phyloP scores from a whole-genome alignment of 2,888 invertebrate genomes.

The Charanyca ferruginea region DNA sequence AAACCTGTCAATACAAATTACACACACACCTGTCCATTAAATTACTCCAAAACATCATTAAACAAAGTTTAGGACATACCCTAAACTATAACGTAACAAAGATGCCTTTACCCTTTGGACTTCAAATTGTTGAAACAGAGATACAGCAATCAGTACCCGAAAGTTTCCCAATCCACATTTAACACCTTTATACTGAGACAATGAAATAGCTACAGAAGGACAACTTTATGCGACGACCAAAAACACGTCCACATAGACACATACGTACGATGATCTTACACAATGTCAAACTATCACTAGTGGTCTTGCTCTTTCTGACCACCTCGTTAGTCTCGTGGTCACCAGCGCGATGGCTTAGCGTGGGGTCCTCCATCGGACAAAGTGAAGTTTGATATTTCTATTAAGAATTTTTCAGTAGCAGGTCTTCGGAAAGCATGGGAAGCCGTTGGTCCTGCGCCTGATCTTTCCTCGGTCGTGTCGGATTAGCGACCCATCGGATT shows the following conservation, averaged over 20 bases:
- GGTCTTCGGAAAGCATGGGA: too few relatives aligned
- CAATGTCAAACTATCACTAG: too few relatives aligned
- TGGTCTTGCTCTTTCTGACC: too few relatives aligned
- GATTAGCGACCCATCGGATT: too few relatives aligned
- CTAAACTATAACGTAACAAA: conserved; percentile 41
- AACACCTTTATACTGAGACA: conserved; percentile 55
- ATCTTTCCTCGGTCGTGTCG: too few relatives aligned
- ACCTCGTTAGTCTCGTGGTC: too few relatives aligned
- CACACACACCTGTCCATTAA: conserved; percentile 34
- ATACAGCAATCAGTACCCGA: conserved; percentile 60
- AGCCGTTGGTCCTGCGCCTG: too few relatives aligned
- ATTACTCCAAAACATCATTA: conserved; percentile 25
- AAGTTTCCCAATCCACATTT: conserved; percentile 64
- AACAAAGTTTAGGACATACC: conserved; percentile 32
- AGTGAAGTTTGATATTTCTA: too few relatives aligned
- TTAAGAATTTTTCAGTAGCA: too few relatives aligned
- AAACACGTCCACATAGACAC: neutral
- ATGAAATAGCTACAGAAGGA: conserved; percentile 4
- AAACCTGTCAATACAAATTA: conserved; percentile 47
- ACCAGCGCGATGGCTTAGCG: too few relatives aligned
- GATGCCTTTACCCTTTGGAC: conserved; percentile 41
- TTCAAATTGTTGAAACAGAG: conserved; percentile 56
- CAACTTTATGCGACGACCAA: neutral
- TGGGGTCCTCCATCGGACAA: too few relatives aligned
- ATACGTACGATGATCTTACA: neutral